Base-by-base conservation (phyloP, 2,797 vertebrate species). In the Typhlichthys eigenmanni region DNA sequence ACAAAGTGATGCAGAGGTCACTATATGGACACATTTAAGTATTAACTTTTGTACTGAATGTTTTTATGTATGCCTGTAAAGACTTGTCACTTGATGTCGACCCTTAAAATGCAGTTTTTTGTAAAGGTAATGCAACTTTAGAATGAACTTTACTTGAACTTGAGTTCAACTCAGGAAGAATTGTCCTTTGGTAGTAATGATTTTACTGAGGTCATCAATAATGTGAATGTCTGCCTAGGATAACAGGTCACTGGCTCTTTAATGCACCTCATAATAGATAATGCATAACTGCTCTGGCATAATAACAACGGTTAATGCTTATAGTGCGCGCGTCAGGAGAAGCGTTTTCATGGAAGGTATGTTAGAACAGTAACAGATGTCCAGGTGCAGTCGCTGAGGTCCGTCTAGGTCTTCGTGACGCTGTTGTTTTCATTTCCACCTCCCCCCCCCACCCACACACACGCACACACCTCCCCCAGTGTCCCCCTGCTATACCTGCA, bases 401-500 rank as follows among this genome's bases (percentile, higher is more conserved):
- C 50, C 4, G 38, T 59, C 47, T 64, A 47, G 2, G 43, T 63
- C 46, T 55, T 5, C 34, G 34, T 34, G 5, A 34, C 19, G 2
- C 19, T 19, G 19, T 7, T 34, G 34, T 34, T 34, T 34, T 34
- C 34, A 7, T 7, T 7, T 7, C 34, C 34, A 5, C n/a, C n/a
- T n/a, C 32, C 32, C 32, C 4, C 32, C 32, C 50, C 2, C 19
- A 19, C 19, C 2, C 19, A 19, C 19, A 19, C 19, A 19, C 19
- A 19, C 19, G 3, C 19, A 19, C 19, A 19, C 19, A 19, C 19
- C 2, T 19, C 60, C 32, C 80, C 54, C 70, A 98, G 97, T 72
- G 94, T 98, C 71, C 95, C 96, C 6, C 90, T 98, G 80, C 63
- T 94, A 78, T 93, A 91, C 71, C 90, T 98, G 79, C 94, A 94